Percentiles rank a stretch among this genome's conserved stretches.
Conservation (phyloP, 2,888 invertebrate genomes). For the Caenorhabditis afra region DNA sequence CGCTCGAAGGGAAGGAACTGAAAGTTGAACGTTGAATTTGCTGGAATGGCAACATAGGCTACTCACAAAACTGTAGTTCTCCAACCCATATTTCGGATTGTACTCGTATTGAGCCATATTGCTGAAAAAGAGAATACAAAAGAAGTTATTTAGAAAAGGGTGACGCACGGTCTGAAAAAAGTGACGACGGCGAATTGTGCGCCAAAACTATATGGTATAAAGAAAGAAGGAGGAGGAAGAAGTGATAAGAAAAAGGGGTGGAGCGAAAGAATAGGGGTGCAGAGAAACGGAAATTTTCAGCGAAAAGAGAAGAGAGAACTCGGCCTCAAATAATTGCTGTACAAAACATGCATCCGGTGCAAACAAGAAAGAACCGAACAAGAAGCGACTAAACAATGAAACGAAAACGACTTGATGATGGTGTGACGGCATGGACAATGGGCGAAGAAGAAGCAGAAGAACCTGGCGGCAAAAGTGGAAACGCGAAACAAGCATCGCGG, state of each 20-base stretch:
- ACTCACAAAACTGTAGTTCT: constrained; percentile 88
- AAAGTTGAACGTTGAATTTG: constrained; percentile 5
- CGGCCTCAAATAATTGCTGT: constrained; percentile 7
- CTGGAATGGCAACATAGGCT: not conserved
- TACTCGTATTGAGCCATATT: constrained; percentile 78
- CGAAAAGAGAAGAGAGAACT: constrained; percentile 3
- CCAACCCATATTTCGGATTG: constrained; percentile 77
- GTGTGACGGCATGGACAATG: constrained; percentile 38
- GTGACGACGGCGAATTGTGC: constrained; percentile 20
- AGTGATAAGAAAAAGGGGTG: constrained; percentile 35
- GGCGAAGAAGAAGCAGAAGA: constrained; percentile 19
- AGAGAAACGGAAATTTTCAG: constrained; percentile 4
- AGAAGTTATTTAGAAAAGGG: constrained; percentile 1
- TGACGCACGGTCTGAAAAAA: constrained; percentile 24
- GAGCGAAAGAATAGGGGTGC: constrained; percentile 10
- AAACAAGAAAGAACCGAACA: constrained; percentile 37
- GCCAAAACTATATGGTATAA: constrained; percentile 50
- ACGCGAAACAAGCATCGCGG: constrained; percentile 28
- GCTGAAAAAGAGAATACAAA: constrained; percentile 26
- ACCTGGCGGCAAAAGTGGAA: constrained; percentile 27
- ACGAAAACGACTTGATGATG: constrained; percentile 50
- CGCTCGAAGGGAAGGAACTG: constrained; percentile 93
- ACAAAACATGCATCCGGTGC: constrained; percentile 19
- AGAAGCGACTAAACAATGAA: constrained; percentile 39
- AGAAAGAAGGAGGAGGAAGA: constrained; percentile 22